Percentiles rank a stretch among this genome's conserved stretches.
These are phyloP conservation scores for Zygothrica quintamaculata DNA, from an alignment of 2,888 invertebrate genomes.

Conservation along the genomic window DNA sequence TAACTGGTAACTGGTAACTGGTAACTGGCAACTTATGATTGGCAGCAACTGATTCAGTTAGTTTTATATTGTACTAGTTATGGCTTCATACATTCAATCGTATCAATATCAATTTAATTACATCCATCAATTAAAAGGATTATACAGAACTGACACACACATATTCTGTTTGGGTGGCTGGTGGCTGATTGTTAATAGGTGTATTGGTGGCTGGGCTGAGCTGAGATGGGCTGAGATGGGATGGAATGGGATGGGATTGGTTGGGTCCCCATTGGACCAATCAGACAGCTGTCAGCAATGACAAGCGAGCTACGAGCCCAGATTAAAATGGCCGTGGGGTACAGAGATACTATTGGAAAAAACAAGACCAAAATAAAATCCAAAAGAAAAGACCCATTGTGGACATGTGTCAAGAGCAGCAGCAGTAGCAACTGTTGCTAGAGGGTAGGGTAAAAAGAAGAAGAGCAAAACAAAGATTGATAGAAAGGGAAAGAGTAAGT, in stretches of 20 bases:
- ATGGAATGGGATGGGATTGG: not conserved
- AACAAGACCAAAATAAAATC: constrained; percentile 37
- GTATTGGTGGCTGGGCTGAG: not conserved
- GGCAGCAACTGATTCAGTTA: constrained; percentile 21
- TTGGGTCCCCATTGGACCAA: constrained; percentile 57
- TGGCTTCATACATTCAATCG: constrained; percentile 11
- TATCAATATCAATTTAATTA: constrained; percentile 58
- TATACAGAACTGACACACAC: constrained; percentile 54
- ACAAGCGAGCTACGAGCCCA: constrained; percentile 36
- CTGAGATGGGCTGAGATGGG: not conserved
- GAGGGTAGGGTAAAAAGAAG: constrained; percentile 2
- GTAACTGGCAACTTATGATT: constrained; percentile 4
- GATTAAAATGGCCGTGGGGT: constrained; percentile 57
- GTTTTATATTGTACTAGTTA: constrained; percentile 5
- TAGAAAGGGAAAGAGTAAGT: constrained; percentile 1
- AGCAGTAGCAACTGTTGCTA: constrained; percentile 3
- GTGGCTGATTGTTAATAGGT: not conserved
- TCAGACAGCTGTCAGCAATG: constrained; percentile 62
- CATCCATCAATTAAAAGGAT: constrained; percentile 71
- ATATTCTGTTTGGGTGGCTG: not conserved
- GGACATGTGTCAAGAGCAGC: constrained; percentile 74
- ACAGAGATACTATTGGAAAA: constrained; percentile 25
- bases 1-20: constrained; percentile 3
- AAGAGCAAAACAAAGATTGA: constrained; percentile 5
- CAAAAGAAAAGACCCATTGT: constrained; percentile 42